phyloP scores from a whole-genome alignment of 2,888 invertebrate genomes.

The Anarsia innoxiella region DNA sequence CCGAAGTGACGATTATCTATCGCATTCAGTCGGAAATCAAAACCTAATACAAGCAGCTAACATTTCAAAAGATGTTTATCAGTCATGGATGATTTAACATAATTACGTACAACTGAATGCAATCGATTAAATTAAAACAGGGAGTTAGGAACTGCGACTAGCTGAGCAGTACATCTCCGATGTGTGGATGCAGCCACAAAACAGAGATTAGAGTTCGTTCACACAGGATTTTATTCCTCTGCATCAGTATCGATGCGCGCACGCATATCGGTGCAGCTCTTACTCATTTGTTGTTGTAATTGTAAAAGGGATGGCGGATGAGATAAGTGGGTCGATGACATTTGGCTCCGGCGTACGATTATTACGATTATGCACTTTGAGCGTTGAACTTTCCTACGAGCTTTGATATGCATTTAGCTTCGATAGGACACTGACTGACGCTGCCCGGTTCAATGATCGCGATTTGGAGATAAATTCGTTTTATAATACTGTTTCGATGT shows the following conservation, averaged over 20 bases:
- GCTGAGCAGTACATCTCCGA: slow-evolving; percentile 49
- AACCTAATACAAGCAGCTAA: too few relatives aligned
- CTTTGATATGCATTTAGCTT: slow-evolving; percentile 52
- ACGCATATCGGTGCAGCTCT: slow-evolving; percentile 67
- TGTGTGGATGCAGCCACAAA: slow-evolving; percentile 66
- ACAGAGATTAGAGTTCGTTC: slow-evolving; percentile 74
- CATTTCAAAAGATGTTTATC: too few relatives aligned
- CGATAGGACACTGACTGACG: slow-evolving; percentile 34
- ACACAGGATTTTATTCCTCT: slow-evolving; percentile 75
- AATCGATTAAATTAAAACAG: too few relatives aligned
- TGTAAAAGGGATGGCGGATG: slow-evolving; percentile 75
- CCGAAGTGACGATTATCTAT: too few relatives aligned
- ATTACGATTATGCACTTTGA: slow-evolving; percentile 74
- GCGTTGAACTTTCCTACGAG: slow-evolving; percentile 69
- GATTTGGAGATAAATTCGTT: slow-evolving; percentile 12
- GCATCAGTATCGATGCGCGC: slow-evolving; percentile 62
- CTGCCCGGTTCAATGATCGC: slow-evolving; percentile 14
- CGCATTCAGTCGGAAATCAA: too few relatives aligned
- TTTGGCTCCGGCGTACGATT: slow-evolving; percentile 68
- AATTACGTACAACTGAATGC: too few relatives aligned
- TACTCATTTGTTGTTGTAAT: slow-evolving; percentile 75
- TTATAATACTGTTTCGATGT: too few relatives aligned
- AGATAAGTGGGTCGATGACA: slow-evolving; percentile 75
- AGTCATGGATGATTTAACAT: too few relatives aligned
- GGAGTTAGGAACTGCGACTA: too few relatives aligned